Evolutionary conservation across 2,113 vertebrate species (phyloP).

Genomic region (Tetraodon nigroviridis): DNA sequence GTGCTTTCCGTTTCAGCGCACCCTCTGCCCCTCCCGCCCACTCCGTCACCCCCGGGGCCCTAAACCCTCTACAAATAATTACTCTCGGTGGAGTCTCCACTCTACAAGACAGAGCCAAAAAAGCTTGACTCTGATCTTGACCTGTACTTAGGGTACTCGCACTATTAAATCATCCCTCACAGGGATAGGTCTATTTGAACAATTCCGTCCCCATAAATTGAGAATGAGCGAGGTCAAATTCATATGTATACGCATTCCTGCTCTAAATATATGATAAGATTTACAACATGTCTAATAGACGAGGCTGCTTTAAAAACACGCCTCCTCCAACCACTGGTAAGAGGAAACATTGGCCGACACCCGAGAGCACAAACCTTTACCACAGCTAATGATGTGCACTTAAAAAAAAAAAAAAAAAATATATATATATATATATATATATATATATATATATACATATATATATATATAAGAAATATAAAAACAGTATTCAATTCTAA

Average conservation of each 20-base stretch:
- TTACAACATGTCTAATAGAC: not conserved
- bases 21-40: slow-evolving; percentile 78
- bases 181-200: slow-evolving; percentile 53
- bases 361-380: no score
- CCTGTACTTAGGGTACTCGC: slow-evolving; percentile 67
- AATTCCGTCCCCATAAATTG: slow-evolving; percentile 46
- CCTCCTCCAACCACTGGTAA: no score
- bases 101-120: slow-evolving; percentile 81
- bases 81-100: slow-evolving; percentile 81
- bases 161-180: slow-evolving; percentile 58
- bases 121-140: slow-evolving; percentile 80
- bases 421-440: no score
- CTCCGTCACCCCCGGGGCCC: slow-evolving; percentile 80
- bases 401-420: no score
- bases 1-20: slow-evolving; percentile 86
- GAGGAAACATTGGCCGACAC: no score
- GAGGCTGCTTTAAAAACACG: not conserved
- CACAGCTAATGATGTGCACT: no score
- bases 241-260: slow-evolving; percentile 20
- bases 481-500: no score
- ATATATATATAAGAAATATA: no score
- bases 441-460: no score
- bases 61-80: slow-evolving; percentile 92
- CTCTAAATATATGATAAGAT: slow-evolving; percentile 12
- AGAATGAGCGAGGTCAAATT: slow-evolving; percentile 46